phyloP scores from a whole-genome alignment of 2,797 vertebrate species.

The Capromys pilorides region DNA sequence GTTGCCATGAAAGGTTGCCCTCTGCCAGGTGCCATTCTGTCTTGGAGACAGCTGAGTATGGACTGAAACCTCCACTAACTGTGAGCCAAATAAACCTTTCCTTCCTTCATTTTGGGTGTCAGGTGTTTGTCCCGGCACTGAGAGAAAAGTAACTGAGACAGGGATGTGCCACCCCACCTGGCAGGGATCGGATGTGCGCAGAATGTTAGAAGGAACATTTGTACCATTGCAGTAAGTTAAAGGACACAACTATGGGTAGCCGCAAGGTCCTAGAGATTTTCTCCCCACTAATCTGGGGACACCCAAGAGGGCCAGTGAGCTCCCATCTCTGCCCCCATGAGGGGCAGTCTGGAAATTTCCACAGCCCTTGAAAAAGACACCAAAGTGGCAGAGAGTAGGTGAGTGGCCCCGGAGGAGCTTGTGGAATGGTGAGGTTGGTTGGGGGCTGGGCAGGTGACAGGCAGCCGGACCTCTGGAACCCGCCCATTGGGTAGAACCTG shows the following conservation, averaged over 20 bases:
- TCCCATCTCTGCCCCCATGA: not conserved
- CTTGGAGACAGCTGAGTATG: too few species aligned
- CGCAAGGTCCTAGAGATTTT: not conserved
- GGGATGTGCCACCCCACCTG: too few species aligned
- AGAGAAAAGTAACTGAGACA: too few species aligned
- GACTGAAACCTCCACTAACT: too few species aligned
- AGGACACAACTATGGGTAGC: not conserved
- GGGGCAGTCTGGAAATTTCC: not conserved
- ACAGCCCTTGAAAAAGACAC: not conserved
- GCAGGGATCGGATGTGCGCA: not conserved
- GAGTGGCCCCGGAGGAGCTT: not conserved
- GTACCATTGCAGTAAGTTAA: too few species aligned
- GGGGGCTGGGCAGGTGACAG: not conserved
- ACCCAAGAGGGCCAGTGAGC: rapidly evolving
- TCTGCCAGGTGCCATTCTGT: too few species aligned
- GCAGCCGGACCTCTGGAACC: not conserved
- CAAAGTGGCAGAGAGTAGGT: not conserved
- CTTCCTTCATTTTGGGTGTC: too few species aligned
- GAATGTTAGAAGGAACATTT: not conserved
- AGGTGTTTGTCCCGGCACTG: too few species aligned
- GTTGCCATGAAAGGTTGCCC: too few species aligned
- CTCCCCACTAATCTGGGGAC: too few species aligned
- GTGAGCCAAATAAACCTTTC: too few species aligned
- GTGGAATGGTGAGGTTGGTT: not conserved
- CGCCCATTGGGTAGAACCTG: rapidly evolving